phyloP scores from a whole-genome alignment of 2,113 vertebrate genomes.

The Pitta sordida region DNA sequence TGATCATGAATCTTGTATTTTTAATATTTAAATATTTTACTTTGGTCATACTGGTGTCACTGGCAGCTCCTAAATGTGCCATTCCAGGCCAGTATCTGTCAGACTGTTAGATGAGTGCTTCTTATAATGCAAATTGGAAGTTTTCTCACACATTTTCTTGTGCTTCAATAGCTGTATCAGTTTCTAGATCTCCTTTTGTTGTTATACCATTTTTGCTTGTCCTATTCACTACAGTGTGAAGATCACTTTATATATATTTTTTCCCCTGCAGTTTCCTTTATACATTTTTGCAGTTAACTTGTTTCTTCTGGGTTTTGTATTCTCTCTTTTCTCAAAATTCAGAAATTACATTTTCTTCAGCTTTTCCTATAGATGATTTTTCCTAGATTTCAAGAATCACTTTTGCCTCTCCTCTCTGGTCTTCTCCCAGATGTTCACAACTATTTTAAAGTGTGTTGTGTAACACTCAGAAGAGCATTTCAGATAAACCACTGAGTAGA shows the following conservation, averaged over 20 bases:
- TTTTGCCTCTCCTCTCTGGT: neutral
- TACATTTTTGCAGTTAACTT: neutral
- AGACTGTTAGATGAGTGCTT: neutral
- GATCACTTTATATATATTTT: neutral
- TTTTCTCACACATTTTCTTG: neutral
- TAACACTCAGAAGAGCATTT: neutral
- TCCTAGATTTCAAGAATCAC: neutral
- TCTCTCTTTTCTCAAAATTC: neutral
- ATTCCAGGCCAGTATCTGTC: neutral
- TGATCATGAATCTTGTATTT: neutral
- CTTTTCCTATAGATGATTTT: neutral
- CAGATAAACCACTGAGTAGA: neutral
- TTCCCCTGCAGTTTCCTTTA: rapidly evolving
- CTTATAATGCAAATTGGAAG: neutral
- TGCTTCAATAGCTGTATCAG: neutral
- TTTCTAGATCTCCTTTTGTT: neutral
- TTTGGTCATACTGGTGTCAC: neutral
- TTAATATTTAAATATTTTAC: neutral
- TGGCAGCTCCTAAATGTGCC: neutral
- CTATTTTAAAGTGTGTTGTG: neutral
- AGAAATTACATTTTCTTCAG: neutral
- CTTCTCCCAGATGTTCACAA: neutral
- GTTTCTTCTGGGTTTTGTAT: neutral
- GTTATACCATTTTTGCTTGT: neutral
- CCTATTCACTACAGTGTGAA: neutral